Conservation (phyloP, 2,888 invertebrate genomes). For the Cyclophora albipunctata region DNA sequence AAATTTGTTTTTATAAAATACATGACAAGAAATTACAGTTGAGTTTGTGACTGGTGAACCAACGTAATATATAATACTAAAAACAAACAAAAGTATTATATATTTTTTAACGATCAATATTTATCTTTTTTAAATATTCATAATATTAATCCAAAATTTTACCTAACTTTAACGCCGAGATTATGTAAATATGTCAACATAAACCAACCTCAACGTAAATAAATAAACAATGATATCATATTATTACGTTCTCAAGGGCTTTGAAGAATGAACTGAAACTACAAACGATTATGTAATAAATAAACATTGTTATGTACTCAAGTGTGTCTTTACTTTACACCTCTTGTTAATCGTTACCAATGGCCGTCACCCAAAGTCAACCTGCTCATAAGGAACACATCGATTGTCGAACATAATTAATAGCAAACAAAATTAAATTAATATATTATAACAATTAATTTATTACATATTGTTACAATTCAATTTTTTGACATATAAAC, state of each 20-base stretch:
- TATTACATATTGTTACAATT: background rate
- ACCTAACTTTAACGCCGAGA: too few species aligned
- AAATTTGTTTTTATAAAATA: too few species aligned
- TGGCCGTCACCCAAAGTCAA: conserved; percentile 24
- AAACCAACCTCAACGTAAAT: too few species aligned
- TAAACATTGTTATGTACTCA: conserved; percentile 11
- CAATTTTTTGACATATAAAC: conserved; percentile 3
- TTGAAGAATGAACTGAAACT: background rate
- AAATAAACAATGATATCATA: background rate
- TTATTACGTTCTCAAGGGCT: conserved; percentile 1
- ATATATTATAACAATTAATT: conserved; percentile 3
- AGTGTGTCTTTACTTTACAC: conserved; percentile 13
- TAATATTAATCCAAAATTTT: too few species aligned
- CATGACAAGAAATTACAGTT: too few species aligned
- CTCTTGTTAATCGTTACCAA: conserved; percentile 9
- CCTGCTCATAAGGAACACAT: conserved; percentile 29
- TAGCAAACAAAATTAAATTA: conserved; percentile 6
- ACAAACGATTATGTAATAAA: conserved; percentile 5
- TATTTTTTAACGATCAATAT: too few species aligned
- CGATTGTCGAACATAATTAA: conserved; percentile 17
- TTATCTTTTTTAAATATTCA: too few species aligned
- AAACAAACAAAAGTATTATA: too few species aligned
- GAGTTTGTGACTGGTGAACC: too few species aligned
- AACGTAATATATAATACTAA: too few species aligned
- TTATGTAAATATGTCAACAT: too few species aligned